Base-by-base conservation (phyloP, 2,888 invertebrate species). In the Drosophila pseudotalamancana region DNA sequence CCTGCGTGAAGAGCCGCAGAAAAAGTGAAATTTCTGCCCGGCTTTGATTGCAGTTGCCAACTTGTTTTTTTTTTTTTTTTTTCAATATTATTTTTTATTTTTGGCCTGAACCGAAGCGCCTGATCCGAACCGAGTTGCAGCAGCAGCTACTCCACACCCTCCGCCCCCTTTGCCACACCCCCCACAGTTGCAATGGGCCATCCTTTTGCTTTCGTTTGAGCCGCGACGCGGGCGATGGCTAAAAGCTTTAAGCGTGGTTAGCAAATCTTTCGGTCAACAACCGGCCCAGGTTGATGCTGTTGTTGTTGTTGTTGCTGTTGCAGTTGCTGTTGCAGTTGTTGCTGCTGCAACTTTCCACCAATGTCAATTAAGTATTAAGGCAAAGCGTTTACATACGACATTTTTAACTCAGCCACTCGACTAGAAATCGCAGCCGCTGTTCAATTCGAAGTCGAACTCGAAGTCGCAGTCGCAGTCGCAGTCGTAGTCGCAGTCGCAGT, bases 171-270 rank as follows among this genome's bases (percentile, higher is more conserved):
- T 18, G 14, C 11, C 4, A 19, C 21, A 16, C 18, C 14, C 9
- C 35, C n/a, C 11, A n/a, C 3, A 6, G 3, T 6, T 14, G 40
- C 42, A n/a, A n/a, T 16, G 19, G 29, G 37, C 53, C 69, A 74
- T 81, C 86, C 86, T 82, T 85, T 85, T 82, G 81, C 86, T 85
- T 81, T 82, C 83, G 61, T 75, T 75, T n/a, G 34, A 12, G 40
- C 12, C 39, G 37, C n/a, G 64, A 61, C 68, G 74, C 74, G 69
- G 69, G 77, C 77, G 84, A 63, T 61, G 65, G 37, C 61, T 43
- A 45, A 57, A 50, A 50, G 40, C 49, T 43, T 27, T 56, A 53
- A 37, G 37, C 53, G 48, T 49, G 46, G 53, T 46, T 71, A 68
- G 46, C 78, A 51, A 65, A 75, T 66, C 66, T 72, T 49, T 53